Evolutionary conservation across 2,888 invertebrate species (phyloP).

Genomic region (Polyommatus icarus): DNA sequence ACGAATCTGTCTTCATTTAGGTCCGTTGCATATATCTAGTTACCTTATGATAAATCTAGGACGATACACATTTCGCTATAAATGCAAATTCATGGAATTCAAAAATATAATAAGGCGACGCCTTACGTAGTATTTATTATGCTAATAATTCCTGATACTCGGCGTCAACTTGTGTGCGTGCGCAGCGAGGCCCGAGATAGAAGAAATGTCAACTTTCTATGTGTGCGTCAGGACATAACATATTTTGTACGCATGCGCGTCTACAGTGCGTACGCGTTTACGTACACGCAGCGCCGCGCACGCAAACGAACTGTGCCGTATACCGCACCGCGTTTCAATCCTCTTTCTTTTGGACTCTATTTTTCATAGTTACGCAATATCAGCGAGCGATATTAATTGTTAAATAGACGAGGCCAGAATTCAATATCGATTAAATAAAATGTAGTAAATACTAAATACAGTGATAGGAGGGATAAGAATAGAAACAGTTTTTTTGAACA

Average conservation of each 20-base stretch:
- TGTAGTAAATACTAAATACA: not conserved
- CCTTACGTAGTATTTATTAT: slow-evolving; percentile 75
- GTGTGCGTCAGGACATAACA: slow-evolving; percentile 6
- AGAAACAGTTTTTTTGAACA: not conserved
- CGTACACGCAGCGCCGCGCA: not conserved
- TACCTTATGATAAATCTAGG: slow-evolving; percentile 78
- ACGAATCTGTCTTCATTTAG: slow-evolving; percentile 63
- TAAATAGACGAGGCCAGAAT: not conserved
- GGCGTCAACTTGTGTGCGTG: slow-evolving; percentile 32
- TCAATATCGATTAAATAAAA: not conserved
- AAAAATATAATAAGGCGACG: slow-evolving; percentile 70
- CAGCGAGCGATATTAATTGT: slow-evolving; percentile 19
- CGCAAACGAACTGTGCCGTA: slow-evolving; percentile 33
- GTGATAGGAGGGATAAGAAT: not conserved
- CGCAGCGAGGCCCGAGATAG: not conserved
- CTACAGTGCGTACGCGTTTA: not conserved
- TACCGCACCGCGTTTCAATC: slow-evolving; percentile 47
- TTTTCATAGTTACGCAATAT: not conserved
- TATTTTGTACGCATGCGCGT: not conserved
- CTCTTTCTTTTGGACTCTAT: slow-evolving; percentile 32
- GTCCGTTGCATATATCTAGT: slow-evolving; percentile 67
- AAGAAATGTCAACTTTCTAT: not conserved
- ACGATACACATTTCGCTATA: slow-evolving; percentile 78
- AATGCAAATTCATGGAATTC: slow-evolving; percentile 81
- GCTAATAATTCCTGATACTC: slow-evolving; percentile 65